phyloP scores from a whole-genome alignment of 1,140 invertebrate species.

The Cherax destructor region DNA sequence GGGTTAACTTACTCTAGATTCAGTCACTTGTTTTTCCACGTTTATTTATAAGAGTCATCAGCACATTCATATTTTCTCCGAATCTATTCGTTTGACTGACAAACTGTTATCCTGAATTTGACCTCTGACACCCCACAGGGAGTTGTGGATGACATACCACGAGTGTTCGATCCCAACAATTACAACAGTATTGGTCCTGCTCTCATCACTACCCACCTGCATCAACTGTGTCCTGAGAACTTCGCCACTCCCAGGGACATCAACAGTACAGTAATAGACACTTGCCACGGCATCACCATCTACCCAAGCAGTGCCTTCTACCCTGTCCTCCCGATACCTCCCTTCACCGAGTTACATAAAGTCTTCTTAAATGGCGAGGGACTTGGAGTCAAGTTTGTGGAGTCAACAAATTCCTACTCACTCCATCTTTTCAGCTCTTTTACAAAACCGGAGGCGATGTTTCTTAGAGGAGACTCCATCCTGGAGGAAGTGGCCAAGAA shows the following conservation, averaged over 20 bases:
- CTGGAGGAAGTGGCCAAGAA: not conserved
- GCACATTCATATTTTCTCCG: too few relatives aligned
- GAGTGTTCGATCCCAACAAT: not conserved
- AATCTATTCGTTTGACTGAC: too few relatives aligned
- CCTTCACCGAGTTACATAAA: too few relatives aligned
- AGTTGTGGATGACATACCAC: not conserved
- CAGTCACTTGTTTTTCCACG: too few relatives aligned
- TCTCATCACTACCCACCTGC: conserved; percentile 22
- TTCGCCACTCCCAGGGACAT: not conserved
- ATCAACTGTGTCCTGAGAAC: conserved; percentile 15
- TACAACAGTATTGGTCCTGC: conserved; percentile 33
- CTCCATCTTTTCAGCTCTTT: conserved; percentile 28
- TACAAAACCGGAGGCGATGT: not conserved
- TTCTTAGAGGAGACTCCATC: not conserved
- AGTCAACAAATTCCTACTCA: too few relatives aligned
- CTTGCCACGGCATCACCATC: conserved; percentile 12
- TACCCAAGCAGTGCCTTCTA: not conserved
- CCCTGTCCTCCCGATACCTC: too few relatives aligned
- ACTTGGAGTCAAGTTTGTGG: not conserved
- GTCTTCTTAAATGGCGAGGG: conserved; percentile 9
- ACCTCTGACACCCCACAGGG: not conserved
- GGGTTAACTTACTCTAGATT: too few relatives aligned
- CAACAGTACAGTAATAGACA: not conserved
- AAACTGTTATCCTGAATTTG: too few relatives aligned
- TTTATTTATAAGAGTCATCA: too few relatives aligned